phyloP scores from a whole-genome alignment of 2,888 invertebrate genomes.

The Acanthococcus lagerstroemiae region DNA sequence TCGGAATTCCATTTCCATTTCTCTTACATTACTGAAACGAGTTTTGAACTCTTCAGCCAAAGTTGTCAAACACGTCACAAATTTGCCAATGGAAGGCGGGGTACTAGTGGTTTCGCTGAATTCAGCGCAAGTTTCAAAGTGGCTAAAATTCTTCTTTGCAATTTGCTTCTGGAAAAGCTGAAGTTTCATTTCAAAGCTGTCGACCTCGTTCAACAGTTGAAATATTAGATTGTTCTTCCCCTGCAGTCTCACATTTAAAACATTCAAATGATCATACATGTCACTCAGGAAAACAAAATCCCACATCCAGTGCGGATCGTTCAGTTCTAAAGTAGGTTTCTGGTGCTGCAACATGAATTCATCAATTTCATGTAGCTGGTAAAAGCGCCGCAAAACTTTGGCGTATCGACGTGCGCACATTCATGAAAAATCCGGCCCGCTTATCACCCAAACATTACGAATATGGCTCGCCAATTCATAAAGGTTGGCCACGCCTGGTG shows the following conservation, averaged over 20 bases:
- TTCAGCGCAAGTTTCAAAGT: not conserved
- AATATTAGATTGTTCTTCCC: not conserved
- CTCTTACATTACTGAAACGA: conserved; percentile 4
- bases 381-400: not conserved
- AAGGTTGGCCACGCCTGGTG: conserved; percentile 2
- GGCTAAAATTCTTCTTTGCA: not conserved
- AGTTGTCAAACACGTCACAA: not conserved
- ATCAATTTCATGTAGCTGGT: not conserved
- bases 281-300: too few relatives aligned
- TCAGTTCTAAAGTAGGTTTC: not conserved
- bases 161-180: not conserved
- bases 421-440: not conserved
- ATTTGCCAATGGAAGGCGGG: not conserved
- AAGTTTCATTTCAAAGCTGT: not conserved
- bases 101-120: not conserved
- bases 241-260: not conserved
- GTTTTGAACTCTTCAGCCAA: not conserved
- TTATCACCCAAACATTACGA: not conserved
- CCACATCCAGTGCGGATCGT: not conserved
- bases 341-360: not conserved
- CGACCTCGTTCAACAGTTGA: not conserved
- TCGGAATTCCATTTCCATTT: not conserved
- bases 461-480: not conserved
- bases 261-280: not conserved
- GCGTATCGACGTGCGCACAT: not conserved